phyloP scores from a whole-genome alignment of 2,113 vertebrate genomes.

The Lycocorax pyrrhopterus region DNA sequence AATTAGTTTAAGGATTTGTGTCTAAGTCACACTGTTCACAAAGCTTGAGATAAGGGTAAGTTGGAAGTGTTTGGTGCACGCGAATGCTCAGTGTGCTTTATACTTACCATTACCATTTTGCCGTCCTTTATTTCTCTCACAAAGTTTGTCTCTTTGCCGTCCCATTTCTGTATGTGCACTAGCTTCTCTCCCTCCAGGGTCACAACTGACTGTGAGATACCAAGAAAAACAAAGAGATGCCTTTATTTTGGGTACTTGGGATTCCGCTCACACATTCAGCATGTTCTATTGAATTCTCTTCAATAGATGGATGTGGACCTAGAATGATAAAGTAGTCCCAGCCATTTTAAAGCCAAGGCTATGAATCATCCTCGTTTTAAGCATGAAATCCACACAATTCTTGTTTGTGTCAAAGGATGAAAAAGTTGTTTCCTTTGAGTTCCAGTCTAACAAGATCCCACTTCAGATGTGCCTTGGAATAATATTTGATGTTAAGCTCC shows the following conservation, averaged over 20 bases:
- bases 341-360: background rate
- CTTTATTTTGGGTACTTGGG: background rate
- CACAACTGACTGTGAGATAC: constrained; percentile 82
- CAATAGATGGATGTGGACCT: constrained; percentile 11
- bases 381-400: background rate
- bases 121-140: constrained; percentile 90
- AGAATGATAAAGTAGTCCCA: constrained; percentile 27
- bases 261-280: constrained; percentile 4
- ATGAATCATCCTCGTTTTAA: background rate
- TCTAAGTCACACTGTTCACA: background rate
- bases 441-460: background rate
- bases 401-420: background rate
- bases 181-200: constrained; percentile 86
- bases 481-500: background rate
- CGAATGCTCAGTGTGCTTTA: background rate
- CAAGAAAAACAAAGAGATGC: constrained; percentile 28
- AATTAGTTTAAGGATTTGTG: background rate
- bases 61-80: background rate
- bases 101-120: constrained; percentile 89
- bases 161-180: constrained; percentile 93
- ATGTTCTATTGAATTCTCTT: constrained; percentile 3
- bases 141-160: constrained; percentile 89
- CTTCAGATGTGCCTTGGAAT: background rate
- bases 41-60: background rate
- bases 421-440: background rate